Evolutionary conservation across 2,888 invertebrate genomes (phyloP), one percentile per base, ranked within the genome.

Genomic region (Malacosoma neustria): DNA sequence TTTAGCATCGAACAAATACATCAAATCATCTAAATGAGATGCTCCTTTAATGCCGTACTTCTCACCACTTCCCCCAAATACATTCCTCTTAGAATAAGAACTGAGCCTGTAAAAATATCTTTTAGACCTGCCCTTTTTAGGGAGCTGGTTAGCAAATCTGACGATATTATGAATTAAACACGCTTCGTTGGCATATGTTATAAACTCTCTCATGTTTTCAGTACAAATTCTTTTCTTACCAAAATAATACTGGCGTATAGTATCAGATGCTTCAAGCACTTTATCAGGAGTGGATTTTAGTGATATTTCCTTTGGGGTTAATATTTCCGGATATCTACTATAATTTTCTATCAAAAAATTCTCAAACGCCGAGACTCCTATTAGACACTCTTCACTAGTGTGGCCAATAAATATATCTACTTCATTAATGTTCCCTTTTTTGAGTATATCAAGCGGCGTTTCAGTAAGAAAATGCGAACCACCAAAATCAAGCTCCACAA

Each of bases 401-500:
- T 91, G 62, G 1, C 94, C 94, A 13, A 91, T 81, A 57, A 95
- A 87, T 61, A 92, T 82, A 0, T 93, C 92, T 1, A 90, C 82
- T 29, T 69, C 50, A 33, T 68, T 68, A 3, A 87, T 59, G 9
- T 66, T 72, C 14, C 90, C 89, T 15, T 73, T 68, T 52, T 57
- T 66, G 14, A 68, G 40, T 14, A 51, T 35, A 11, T 58, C 46
- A 4, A 52, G 32, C 2, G 62, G 62, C 11, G 56, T 42, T 42
- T 66, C 61, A 0, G 54, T 58, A 12, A 74, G 14, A 32, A 72
- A 73, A 33, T 57, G 52, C 3, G 61, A 55, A 32, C 54, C 41
- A 0, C 71, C 71, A 39, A 69, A 63, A 43, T 67, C 44, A 51
- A 71, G 72, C 46, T 76, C 75, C 0, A 68, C 47, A 2, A 73